These are phyloP conservation scores for Drymodes brunneopygia DNA, from an alignment of 2,113 vertebrate genomes.

Conservation along the genomic window DNA sequence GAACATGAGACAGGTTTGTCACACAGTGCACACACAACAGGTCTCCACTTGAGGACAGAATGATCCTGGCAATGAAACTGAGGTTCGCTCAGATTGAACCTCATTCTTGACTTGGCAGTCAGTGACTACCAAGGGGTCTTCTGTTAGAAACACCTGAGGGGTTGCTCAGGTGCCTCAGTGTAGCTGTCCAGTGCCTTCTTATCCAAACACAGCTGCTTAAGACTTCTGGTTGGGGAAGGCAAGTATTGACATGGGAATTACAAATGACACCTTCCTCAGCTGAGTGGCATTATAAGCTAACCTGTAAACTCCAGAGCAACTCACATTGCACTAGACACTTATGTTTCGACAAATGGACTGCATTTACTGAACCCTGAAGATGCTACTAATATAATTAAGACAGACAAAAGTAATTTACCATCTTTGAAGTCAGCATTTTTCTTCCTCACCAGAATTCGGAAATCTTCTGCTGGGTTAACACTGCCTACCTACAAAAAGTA, in stretches of 20 bases:
- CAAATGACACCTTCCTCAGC: neutral
- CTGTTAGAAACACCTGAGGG: neutral
- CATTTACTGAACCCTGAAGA: neutral
- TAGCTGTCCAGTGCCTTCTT: neutral
- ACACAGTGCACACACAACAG: accelerated
- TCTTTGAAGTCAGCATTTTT: constrained; percentile 83
- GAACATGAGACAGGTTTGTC: neutral
- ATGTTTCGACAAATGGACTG: neutral
- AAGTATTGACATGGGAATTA: neutral
- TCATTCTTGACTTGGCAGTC: no score
- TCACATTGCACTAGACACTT: neutral
- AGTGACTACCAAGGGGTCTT: neutral
- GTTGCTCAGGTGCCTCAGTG: neutral
- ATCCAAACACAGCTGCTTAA: neutral
- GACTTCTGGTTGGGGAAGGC: neutral
- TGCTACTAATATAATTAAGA: neutral
- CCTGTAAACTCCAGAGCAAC: neutral
- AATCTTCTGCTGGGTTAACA: constrained; percentile 86
- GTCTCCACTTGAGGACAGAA: neutral
- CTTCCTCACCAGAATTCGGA: constrained; percentile 78
- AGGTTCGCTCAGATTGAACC: neutral
- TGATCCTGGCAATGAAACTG: neutral
- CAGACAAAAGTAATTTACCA: constrained; percentile 72
- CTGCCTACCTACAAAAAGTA: constrained; percentile 86
- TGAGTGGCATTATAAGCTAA: neutral